Evolutionary conservation across 2,797 vertebrate genomes (phyloP), one percentile per base, ranked within the genome.

Genomic region (Nyctibius grandis): DNA sequence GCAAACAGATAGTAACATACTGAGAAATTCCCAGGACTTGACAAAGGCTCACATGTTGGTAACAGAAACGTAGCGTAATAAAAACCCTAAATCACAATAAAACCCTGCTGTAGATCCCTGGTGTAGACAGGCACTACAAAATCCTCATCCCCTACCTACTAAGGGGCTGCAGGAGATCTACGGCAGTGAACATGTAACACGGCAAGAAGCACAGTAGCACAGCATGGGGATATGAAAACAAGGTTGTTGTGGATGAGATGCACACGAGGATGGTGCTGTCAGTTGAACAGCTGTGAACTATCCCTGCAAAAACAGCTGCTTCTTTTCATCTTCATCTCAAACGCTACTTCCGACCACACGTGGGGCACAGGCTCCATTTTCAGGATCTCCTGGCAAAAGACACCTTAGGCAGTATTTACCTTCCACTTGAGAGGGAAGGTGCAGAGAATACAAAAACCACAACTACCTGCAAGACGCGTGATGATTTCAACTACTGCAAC

Each of bases 131-230:
- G 38, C n/a, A 9, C 40, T 11, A 5, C 21, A 5, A 12, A n/a
- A 40, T 3, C 9, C 28, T 15, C 69, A 9, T 8, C 28, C 25
- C 69, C 69, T 48, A 31, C 88, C 65, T 22, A 20, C 45, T 1
- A 10, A 15, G 31, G 28, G 68, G 28, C 84, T 45, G 84, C 48
- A 57, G 53, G 34, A 76, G 31, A n/a, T 9, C 36, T 25, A 4
- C 2, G 1, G 40, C 2, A 23, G 48, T 1, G 8, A 26, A 16
- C 38, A 3, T 0, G 33, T 3, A n/a, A 31, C 51, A 9, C 2
- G 5, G 34, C 29, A 8, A 63, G 68, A 10, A 64, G 75, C 68
- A 13, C 51, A 31, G 40, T 1, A 69, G 67, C 72, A 18, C 47
- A 57, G 88, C 34, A 3, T 4, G 47, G 1, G 42, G 50, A 34